Percentiles rank a stretch among this genome's conserved stretches.
Conservation (phyloP, 2,888 invertebrate genomes). For the Calameuta idolon region DNA sequence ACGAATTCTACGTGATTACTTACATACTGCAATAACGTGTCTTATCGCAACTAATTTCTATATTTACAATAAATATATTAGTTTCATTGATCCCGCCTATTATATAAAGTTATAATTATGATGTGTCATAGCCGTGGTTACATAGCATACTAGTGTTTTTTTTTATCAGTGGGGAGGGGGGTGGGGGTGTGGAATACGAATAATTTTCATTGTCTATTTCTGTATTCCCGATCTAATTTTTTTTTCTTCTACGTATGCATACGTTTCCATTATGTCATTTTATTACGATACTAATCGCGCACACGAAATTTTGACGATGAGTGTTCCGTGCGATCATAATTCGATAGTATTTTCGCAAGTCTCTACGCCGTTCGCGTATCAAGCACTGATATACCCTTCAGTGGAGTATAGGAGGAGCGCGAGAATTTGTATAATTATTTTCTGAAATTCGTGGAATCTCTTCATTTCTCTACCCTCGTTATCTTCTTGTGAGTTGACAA, state of each 20-base stretch:
- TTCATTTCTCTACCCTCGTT: neutral
- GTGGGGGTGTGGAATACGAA: neutral
- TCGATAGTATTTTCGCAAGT: neutral
- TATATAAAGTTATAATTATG: slow-evolving; percentile 61
- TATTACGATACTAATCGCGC: neutral
- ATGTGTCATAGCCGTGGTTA: slow-evolving; percentile 58
- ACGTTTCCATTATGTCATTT: neutral
- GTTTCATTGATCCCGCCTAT: slow-evolving; percentile 62
- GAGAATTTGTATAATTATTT: too few relatives aligned
- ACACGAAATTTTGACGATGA: neutral
- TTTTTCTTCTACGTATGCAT: neutral
- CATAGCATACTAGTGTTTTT: slow-evolving; percentile 27
- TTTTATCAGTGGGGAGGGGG: too few relatives aligned
- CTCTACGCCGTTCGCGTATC: neutral
- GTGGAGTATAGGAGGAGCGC: too few relatives aligned
- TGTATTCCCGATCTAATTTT: neutral
- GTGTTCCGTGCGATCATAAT: neutral
- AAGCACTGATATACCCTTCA: neutral
- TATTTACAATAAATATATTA: slow-evolving; percentile 33
- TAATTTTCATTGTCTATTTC: neutral
- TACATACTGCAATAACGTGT: neutral
- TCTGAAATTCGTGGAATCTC: neutral
- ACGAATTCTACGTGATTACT: neutral
- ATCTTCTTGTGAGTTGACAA: neutral
- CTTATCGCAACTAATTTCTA: slow-evolving; percentile 12